Base-by-base conservation (phyloP, 2,888 invertebrate genomes). In the Meteorus colon region DNA sequence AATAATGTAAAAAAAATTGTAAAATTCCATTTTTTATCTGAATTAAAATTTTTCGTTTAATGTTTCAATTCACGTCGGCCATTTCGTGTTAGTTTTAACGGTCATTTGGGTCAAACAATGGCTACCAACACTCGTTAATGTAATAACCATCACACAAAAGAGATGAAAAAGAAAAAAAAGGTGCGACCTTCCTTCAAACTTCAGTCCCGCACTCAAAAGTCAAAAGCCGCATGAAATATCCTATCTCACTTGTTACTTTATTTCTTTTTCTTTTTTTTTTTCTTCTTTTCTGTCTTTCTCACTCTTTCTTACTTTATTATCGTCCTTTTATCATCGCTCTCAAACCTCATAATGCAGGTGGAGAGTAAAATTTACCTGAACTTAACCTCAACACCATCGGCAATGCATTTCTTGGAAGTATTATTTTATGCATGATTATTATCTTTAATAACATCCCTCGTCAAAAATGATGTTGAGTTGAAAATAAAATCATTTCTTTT, bases 391-490 rank as follows among this genome's bases (percentile, higher is more conserved):
- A 19, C 55, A 55, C 55, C 55, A 55, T 55, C 55, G 19, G 78
- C 82, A 79, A 63, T 63, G 77, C 76, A 73, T 77, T 78, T 80
- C 79, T 68, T 81, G 74, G 83, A 86, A 86, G 86, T 85, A 87
- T 89, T 88, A 88, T 89, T 89, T 86, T 85, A 87, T 85, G 85
- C 29, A 63, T 86, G 88, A 89, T 89, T 89, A 88, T 89, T 89
- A 88, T 89, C 88, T 88, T 83, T 87, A 88, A 89, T 86, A 89
- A 88, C 87, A 88, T 83, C 76, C 79, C 80, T 73, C 41, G 76
- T 80, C 55, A 55, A 55, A 55, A 2, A 55, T 19, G 55, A 55
- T 75, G 71, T 74, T 68, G 68, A 63, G 72, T 70, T 73, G 74
- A 73, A 76, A 75, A 75, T 69, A 75, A 78, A 74, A 74, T 60